Evolutionary conservation across 2,797 vertebrate genomes (phyloP), one percentile per base, ranked within the genome.

Genomic region (Clarias laeviceps): DNA sequence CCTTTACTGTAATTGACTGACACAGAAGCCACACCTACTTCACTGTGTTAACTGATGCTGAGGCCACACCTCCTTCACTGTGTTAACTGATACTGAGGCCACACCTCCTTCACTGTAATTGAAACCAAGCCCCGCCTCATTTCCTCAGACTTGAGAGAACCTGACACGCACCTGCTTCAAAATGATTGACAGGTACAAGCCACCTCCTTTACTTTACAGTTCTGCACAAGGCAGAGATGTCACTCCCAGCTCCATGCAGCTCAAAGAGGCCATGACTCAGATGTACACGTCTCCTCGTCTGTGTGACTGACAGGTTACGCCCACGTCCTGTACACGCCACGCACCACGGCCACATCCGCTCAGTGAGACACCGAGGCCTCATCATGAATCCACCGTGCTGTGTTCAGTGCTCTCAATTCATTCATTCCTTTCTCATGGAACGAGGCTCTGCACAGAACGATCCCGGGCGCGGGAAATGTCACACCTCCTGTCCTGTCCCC

Each of bases 81-180:
- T 1, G 5, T 0, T 7, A 0, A 27, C 29, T 4, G 24, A 1
- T 0, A 32, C n/a, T n/a, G 8, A 22, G 7, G 20, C 27, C 64
- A 66, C 64, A 17, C 64, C 27, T 17, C 64, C 14, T 66, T 66
- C 1, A 66, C 1, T 1, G 4, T 29, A 2, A 32, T 17, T 18
- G 0, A 68, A 40, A 40, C 6, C 17, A 34, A 2, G 17, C 29
- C 32, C 34, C 66, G 22, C 32, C 29, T 34, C 32, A 5, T 68
- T 68, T 8, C 34, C 8, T 69, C 17, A 3, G 20, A 22, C 8
- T 5, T 3, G 40, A 45, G 45, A 50, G 45, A 50, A 12, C 27
- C 57, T 27, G n/a, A 70, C 8, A 12, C 7, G 24, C 34, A 22
- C 68, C 32, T 22, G 6, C 32, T 20, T 69, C 2, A 1, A 2